These are phyloP conservation scores for Lepidochrysops patricia DNA, from an alignment of 2,888 invertebrate species.

Conservation along the genomic window DNA sequence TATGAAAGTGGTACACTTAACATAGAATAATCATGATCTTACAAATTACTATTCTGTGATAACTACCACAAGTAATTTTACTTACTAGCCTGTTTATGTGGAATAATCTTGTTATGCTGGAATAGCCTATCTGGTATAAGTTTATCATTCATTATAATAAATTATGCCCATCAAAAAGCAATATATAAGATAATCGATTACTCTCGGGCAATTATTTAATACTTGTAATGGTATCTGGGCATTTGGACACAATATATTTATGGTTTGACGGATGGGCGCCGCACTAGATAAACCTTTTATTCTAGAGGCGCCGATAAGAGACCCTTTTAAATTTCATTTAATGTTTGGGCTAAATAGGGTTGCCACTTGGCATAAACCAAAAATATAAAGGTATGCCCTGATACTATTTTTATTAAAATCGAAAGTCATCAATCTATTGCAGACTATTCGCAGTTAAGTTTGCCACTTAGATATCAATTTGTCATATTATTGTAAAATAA, in stretches of 20 bases:
- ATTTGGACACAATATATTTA: constrained; percentile 16
- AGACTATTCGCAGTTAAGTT: no score
- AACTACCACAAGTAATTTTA: neutral
- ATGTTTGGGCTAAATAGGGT: neutral
- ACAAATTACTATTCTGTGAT: neutral
- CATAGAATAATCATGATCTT: neutral
- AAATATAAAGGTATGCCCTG: neutral
- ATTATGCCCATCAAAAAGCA: constrained; percentile 2
- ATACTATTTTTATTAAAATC: no score
- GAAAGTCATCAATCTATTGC: no score
- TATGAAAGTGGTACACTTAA: neutral
- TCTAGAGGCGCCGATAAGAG: constrained; percentile 28
- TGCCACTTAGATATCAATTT: no score
- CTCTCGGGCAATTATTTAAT: constrained; percentile 8
- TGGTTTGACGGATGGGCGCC: constrained; percentile 50
- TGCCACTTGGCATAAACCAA: neutral
- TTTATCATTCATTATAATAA: constrained; percentile 6
- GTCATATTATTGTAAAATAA: no score
- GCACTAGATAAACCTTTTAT: constrained; percentile 53
- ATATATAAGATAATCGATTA: constrained; percentile 11
- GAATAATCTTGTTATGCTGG: neutral
- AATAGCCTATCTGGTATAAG: constrained; percentile 1
- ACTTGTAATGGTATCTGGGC: neutral
- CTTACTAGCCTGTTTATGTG: neutral
- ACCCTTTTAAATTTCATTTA: constrained; percentile 29